Evolutionary conservation across 2,888 invertebrate genomes (phyloP).

Genomic region (Stenchaetothrips biformis): DNA sequence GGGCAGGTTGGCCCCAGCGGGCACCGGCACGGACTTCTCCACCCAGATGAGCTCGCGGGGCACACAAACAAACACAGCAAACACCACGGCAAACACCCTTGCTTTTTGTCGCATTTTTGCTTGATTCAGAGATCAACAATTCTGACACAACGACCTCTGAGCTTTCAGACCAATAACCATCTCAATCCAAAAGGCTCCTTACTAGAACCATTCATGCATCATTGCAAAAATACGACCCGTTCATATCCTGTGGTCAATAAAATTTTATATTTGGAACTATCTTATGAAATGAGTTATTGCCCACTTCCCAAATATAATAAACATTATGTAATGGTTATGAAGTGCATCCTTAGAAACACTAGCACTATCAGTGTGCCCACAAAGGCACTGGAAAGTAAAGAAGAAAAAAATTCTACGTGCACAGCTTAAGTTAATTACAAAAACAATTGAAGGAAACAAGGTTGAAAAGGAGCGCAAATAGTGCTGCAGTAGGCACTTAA

Average conservation of each 20-base stretch:
- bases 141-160: not conserved
- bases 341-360: not conserved
- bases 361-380: not conserved
- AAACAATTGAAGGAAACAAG: too few species aligned
- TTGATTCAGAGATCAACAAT: not conserved
- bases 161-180: too few species aligned
- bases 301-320: too few species aligned
- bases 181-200: too few species aligned
- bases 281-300: too few species aligned
- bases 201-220: too few species aligned
- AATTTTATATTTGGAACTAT: too few species aligned
- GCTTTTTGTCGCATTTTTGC: not conserved
- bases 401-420: not conserved
- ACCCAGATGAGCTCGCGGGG: not conserved
- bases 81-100: constrained; percentile 4
- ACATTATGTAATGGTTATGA: too few species aligned
- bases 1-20: not conserved
- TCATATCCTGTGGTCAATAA: too few species aligned
- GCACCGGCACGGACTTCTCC: constrained; percentile 15
- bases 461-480: too few species aligned
- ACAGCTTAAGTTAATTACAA: not conserved
- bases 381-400: not conserved
- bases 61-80: constrained; percentile 9
- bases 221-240: too few species aligned
- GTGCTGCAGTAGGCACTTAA: too few species aligned